phyloP scores from a whole-genome alignment of 2,113 vertebrate species.

The Grantiella picta region DNA sequence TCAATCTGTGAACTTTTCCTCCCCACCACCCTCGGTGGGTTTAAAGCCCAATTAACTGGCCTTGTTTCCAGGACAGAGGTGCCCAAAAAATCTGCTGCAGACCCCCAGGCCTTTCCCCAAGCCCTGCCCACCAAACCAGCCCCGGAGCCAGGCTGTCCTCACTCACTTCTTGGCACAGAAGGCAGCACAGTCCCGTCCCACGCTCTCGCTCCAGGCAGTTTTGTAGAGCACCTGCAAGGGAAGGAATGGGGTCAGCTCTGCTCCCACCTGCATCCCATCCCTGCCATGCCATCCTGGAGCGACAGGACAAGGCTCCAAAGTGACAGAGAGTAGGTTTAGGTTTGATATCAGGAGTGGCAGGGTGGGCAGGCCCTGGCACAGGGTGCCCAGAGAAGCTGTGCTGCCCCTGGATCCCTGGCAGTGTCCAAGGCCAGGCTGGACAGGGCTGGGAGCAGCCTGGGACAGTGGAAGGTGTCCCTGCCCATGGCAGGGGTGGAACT shows the following conservation, averaged over 20 bases:
- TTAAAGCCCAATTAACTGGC: background rate
- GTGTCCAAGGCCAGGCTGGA: background rate
- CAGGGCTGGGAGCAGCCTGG: fast-evolving
- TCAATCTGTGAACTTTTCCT: fast-evolving
- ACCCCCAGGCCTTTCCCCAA: background rate
- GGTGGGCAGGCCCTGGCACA: background rate
- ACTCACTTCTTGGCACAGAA: constrained; percentile 93
- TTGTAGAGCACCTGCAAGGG: constrained; percentile 89
- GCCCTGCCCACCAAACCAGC: background rate
- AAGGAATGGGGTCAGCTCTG: background rate
- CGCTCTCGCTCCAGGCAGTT: constrained; percentile 93
- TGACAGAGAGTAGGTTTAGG: fast-evolving
- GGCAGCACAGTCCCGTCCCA: constrained; percentile 85
- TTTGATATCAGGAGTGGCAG: background rate
- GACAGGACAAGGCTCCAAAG: background rate
- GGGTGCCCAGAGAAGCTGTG: background rate
- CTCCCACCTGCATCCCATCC: background rate
- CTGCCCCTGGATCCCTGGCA: background rate
- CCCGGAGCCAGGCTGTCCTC: background rate
- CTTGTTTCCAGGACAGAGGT: background rate
- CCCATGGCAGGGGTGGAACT: background rate
- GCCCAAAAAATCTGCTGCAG: background rate
- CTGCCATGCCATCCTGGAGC: background rate
- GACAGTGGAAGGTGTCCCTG: background rate
- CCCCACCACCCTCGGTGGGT: fast-evolving